Base-by-base conservation (phyloP, 2,888 invertebrate species). In the Lapara coniferarum region DNA sequence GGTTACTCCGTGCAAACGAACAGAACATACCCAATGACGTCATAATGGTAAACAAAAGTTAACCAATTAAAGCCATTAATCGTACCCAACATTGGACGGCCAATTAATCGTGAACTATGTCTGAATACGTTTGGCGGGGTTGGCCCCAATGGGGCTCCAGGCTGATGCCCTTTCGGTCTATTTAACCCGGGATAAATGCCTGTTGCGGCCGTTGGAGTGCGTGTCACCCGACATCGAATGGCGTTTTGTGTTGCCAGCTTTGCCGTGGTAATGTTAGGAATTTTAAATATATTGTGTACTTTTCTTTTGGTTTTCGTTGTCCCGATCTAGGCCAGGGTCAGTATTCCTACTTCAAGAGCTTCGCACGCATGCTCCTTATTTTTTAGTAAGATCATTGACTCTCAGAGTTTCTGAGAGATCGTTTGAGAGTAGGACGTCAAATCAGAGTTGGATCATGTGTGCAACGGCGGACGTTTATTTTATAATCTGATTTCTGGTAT, bases 41-140 rank as follows among this genome's bases (percentile, higher is more conserved):
- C 44, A 57, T 58, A 58, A 57, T 30, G 8, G 37, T 14, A 46
- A 63, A 63, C 16, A 16, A 63, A 73, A 73, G 71, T 76, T 74
- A 73, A 16, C 46, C 59, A 46, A 63, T 63, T 16, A 63, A 63
- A 63, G 2, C 63, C 13, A 63, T 49, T 63, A 63, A 63, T 16
- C 16, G 46, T 16, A 49, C 49, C 16, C 63, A 59, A 59, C 53
- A 55, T 46, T 46, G 46, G 16, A 13, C 56, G 56, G 8, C n/a
- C 59, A 63, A 59, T 63, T 63, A 19, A 63, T 63, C 63, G 37
- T 63, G 57, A 59, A 63, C 13, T 53, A 49, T 30, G 52, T 16
- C 46, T 30, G 49, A 51, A n/a, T 25, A 69, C 37, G 63, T 37
- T 58, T n/a, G 58, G 52, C 14, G 30, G 51, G 51, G 10, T n/a